phyloP scores from a whole-genome alignment of 2,797 vertebrate species.

The Rhynchotus rufescens region DNA sequence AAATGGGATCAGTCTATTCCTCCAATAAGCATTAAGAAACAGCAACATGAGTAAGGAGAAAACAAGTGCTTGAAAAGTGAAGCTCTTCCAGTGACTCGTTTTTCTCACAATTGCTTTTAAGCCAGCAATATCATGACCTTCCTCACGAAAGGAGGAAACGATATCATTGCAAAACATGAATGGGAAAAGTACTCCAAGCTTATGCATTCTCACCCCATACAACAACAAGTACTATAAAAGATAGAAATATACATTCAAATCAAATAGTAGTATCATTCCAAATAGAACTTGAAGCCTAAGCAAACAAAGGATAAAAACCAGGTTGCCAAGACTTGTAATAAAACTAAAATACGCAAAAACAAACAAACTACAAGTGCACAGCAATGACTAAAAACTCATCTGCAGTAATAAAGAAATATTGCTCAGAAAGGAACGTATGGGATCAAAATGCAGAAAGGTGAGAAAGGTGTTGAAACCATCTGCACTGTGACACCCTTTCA shows the following conservation, averaged over 20 bases:
- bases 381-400: constrained; percentile 10
- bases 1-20: background rate
- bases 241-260: background rate
- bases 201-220: background rate
- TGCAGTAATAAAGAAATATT: constrained; percentile 25
- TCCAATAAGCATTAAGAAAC: background rate
- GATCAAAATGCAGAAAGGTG: constrained; percentile 11
- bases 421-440: constrained; percentile 42
- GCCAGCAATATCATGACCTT: background rate
- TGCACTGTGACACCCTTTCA: background rate
- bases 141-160: constrained; percentile 1
- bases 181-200: background rate
- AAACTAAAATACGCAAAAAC: background rate
- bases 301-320: background rate
- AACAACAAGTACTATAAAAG: background rate
- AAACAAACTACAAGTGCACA: background rate
- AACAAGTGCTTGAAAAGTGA: background rate
- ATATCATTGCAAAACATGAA: background rate
- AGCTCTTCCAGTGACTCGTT: background rate
- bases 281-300: background rate
- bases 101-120: background rate
- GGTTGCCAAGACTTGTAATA: background rate
- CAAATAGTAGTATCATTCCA: background rate
- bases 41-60: background rate
- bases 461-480: constrained; percentile 10